These are phyloP conservation scores for Rhynchonycteris naso DNA, from an alignment of 2,797 vertebrate species.

Conservation along the genomic window DNA sequence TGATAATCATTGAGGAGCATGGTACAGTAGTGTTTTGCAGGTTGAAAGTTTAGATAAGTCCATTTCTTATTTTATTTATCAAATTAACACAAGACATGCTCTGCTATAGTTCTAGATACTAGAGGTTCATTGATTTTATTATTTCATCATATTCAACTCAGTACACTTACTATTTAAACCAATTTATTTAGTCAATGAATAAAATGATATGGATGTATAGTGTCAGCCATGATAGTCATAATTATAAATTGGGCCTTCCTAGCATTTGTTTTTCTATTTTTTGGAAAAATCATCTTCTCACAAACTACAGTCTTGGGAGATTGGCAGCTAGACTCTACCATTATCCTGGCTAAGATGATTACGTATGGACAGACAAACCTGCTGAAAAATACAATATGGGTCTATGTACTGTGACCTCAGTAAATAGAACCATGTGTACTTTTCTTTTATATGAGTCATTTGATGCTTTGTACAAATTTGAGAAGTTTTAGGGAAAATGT, in stretches of 20 bases:
- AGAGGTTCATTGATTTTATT: neutral
- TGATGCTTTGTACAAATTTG: slow-evolving; percentile 30
- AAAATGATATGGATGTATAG: neutral
- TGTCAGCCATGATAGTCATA: neutral
- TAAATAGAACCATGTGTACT: neutral
- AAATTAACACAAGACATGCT: too few relatives aligned
- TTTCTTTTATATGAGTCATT: neutral
- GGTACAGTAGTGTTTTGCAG: too few relatives aligned
- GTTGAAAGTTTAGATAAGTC: too few relatives aligned
- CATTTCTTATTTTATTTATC: too few relatives aligned
- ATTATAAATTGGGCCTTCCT: neutral
- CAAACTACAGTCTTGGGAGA: neutral
- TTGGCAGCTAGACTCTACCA: neutral
- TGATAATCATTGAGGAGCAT: too few relatives aligned
- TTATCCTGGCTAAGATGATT: neutral
- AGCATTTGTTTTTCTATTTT: neutral
- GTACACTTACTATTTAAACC: neutral
- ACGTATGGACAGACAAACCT: neutral
- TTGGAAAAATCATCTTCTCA: neutral
- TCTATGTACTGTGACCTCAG: neutral
- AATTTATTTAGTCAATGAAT: neutral
- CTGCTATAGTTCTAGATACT: neutral
- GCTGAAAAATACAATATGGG: neutral
- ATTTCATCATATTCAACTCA: neutral
- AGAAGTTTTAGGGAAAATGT: neutral